Evolutionary conservation across 2,888 invertebrate species (phyloP).

Genomic region (Amiota communis): DNA sequence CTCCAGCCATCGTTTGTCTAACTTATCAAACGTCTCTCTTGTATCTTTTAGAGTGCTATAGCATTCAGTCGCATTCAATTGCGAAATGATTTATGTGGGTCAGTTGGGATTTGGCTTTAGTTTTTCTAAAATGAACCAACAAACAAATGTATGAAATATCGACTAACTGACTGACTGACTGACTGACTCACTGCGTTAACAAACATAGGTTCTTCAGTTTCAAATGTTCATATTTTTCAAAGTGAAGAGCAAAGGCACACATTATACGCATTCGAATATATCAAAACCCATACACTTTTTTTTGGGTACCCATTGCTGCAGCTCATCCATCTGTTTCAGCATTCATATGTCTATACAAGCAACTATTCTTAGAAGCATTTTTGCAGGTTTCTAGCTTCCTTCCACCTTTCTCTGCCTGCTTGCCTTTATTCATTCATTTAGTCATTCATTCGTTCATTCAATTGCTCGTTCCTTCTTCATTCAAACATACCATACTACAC

Average conservation of each 20-base stretch:
- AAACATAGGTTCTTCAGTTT: not conserved
- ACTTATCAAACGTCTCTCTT: not conserved
- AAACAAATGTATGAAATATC: conserved; percentile 12
- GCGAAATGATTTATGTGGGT: conserved; percentile 71
- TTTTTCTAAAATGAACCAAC: not conserved
- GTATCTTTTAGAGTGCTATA: no score
- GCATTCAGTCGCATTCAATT: conserved; percentile 57
- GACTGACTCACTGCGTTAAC: not conserved
- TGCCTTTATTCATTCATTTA: conserved; percentile 13
- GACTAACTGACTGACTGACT: conserved; percentile 16
- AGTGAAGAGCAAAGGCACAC: not conserved
- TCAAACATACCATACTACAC: no score
- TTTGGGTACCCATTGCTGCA: not conserved
- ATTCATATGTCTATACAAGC: not conserved
- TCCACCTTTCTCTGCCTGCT: not conserved
- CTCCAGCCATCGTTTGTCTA: not conserved
- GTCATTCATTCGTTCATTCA: conserved; percentile 8
- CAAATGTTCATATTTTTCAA: not conserved
- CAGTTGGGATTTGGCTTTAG: conserved; percentile 55
- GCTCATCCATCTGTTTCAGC: conserved; percentile 30
- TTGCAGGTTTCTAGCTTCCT: not conserved
- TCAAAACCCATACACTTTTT: conserved; percentile 23
- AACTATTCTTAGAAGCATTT: not conserved
- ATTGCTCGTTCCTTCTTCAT: not conserved
- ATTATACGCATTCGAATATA: conserved; percentile 10